Base-by-base conservation (phyloP, 1,140 invertebrate species). In the Hydropsyche tenuis region DNA sequence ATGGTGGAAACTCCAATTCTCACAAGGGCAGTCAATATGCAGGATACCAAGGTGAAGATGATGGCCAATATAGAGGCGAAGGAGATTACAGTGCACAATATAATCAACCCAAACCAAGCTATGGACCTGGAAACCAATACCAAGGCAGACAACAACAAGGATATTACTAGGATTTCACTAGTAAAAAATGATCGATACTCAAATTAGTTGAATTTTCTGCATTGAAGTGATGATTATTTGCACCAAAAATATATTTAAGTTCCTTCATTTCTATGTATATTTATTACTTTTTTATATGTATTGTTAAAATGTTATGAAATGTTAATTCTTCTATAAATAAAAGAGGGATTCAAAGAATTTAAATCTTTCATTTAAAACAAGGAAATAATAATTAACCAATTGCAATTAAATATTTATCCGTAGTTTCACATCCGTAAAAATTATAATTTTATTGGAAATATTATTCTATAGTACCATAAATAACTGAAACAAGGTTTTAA, bases 61-160 rank as follows among this genome's bases (percentile, higher is more conserved):
- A 74, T 48, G 68, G 73, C 14, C 43, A 51, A 46, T 77, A 75
- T 46, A 37, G 51, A 16, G 66, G 70, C 16, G 76, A 72, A 65
- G 56, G 37, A 1, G 37, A 30, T 18, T 71, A 43, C 18, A 30
- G 73, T 42, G 63, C 60, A 16, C 66, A 70, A 18, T 72, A 73
- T 22, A 73, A 68, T 53, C 68, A 56, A 65, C 64, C 66, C 27
- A 69, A 45, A n/a, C 45, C 69, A 30, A 65, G 42, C 48, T 74
- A 69, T 46, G 45, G 53, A 69, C 70, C 70, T 30, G 30, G 11
- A n/a, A 60, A 51, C 25, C 64, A 68, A 60, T 20, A 68, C 22
- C 23, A 63, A 20, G 63, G 45, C 45, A 18, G 72, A 43, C 69
- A 56, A 25, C 71, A 60, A 64, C 30, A 73, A 18, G 45, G 56